Base-by-base conservation (phyloP, 2,888 invertebrate species). In the Mayetiola destructor region DNA sequence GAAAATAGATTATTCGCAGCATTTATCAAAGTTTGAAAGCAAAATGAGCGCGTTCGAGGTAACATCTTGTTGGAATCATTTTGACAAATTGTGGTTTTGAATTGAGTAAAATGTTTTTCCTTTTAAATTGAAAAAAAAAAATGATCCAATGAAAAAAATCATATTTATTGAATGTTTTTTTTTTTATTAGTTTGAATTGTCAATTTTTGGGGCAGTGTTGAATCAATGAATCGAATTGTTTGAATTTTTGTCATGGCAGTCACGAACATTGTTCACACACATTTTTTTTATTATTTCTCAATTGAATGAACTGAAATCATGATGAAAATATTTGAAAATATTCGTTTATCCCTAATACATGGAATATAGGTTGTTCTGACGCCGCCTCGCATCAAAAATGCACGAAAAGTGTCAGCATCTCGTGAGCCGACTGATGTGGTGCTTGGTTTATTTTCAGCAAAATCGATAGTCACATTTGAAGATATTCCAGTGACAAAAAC, bases 391-490 rank as follows among this genome's bases (percentile, higher is more conserved):
- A 54, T 62, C 0, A 68, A 68, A 59, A 65, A 63, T 52, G 57
- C 57, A 16, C 67, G 67, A 59, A 67, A 64, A 67, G 67, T 65
- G 62, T 68, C 61, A 63, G 77, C 63, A 69, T 70, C 62, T 59
- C 68, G 61, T 63, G 73, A 69, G 62, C 69, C 69, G 8, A 63
- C 68, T 1, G 60, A 62, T 48, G 74, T 84, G 14, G 68, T 77
- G 48, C 72, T 84, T 63, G 82, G 80, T 12, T 83, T 84, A 1
- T 85, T 85, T 69, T 76, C 79, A n/a, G 71, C 76, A 57, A 78
- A 78, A 62, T 79, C 84, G 3, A 80, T 80, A 71, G 76, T 84
- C 18, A 74, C 77, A n/a, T 84, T 84, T 64, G 81, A 83, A 61
- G 76, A 82, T 73, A 77, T 84, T 58, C 70, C 75, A 6, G 71